Conservation (phyloP, 1,140 invertebrate species). For the Mycetomoellerius zeteki region DNA sequence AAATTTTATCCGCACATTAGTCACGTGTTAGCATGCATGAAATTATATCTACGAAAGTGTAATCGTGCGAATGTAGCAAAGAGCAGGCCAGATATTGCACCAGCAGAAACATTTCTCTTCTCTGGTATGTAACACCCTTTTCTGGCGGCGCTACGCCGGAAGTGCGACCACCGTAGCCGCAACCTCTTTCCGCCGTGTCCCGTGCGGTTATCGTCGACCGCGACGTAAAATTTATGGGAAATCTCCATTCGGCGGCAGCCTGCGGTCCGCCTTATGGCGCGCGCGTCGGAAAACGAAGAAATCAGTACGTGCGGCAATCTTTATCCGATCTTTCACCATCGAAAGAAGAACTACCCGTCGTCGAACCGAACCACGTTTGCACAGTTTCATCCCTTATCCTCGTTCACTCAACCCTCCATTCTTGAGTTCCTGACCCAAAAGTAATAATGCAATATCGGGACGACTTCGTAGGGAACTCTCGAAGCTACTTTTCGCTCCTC, state of each 20-base stretch:
- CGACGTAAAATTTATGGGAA: slow-evolving; percentile 62
- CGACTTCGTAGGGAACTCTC: slow-evolving; percentile 79
- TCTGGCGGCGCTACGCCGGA: slow-evolving; percentile 6
- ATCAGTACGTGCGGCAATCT: slow-evolving; percentile 79
- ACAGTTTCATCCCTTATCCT: slow-evolving; percentile 16
- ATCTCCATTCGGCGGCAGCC: slow-evolving; percentile 40
- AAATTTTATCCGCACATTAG: not conserved
- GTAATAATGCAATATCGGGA: slow-evolving; percentile 82
- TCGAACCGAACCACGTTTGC: slow-evolving; percentile 19
- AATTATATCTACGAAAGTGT: slow-evolving; percentile 28
- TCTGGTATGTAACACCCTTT: slow-evolving; percentile 17
- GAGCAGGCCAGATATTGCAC: slow-evolving; percentile 22
- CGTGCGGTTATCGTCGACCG: slow-evolving; percentile 41
- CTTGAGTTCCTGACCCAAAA: slow-evolving; percentile 60
- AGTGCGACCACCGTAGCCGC: not conserved
- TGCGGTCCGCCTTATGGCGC: slow-evolving; percentile 34
- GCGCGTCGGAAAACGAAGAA: slow-evolving; percentile 44
- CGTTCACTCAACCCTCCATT: slow-evolving; percentile 4
- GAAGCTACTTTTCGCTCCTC: slow-evolving; percentile 77
- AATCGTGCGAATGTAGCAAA: slow-evolving; percentile 30
- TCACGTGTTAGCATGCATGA: not conserved
- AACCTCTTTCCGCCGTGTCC: slow-evolving; percentile 35
- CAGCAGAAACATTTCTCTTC: slow-evolving; percentile 23
- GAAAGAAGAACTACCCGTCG: slow-evolving; percentile 6
- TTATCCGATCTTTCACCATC: slow-evolving; percentile 80